Evolutionary conservation across 2,113 vertebrate genomes (phyloP).

Genomic region (Phalacrocorax brasilianus): DNA sequence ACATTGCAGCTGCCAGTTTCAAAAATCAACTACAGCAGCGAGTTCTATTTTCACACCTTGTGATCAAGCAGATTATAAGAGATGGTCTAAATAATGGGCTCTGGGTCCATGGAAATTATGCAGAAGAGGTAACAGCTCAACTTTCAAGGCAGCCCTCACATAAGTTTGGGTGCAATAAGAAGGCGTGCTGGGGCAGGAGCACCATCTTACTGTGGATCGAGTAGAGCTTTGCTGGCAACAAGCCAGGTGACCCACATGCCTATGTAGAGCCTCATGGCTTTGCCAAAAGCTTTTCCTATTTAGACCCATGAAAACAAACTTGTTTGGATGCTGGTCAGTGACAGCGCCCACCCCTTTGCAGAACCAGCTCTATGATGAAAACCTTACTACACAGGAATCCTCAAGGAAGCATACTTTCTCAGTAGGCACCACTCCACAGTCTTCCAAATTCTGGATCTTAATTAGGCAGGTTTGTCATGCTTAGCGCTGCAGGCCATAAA

Average conservation of each 20-base stretch:
- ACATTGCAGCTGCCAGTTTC: background rate
- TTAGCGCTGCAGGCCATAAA: background rate
- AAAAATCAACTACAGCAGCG: background rate
- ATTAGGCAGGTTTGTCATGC: background rate
- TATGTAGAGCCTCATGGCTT: accelerated
- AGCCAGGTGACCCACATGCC: background rate
- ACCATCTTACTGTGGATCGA: background rate
- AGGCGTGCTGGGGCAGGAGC: background rate
- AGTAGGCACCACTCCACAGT: background rate
- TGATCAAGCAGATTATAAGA: background rate
- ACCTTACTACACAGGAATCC: background rate
- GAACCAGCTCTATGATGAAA: background rate
- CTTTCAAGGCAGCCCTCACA: background rate
- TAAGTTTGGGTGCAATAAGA: background rate
- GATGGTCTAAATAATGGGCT: background rate
- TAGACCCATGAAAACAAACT: background rate
- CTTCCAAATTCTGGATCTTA: background rate
- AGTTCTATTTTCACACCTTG: background rate
- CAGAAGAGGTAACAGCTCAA: background rate
- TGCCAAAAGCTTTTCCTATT: background rate
- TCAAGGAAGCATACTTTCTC: background rate
- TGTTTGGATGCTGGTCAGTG: background rate
- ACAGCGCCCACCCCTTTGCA: background rate
- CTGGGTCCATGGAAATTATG: background rate
- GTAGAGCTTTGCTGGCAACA: background rate